These are phyloP conservation scores for Allobates femoralis DNA, from an alignment of 2,797 vertebrate species.

Conservation along the genomic window DNA sequence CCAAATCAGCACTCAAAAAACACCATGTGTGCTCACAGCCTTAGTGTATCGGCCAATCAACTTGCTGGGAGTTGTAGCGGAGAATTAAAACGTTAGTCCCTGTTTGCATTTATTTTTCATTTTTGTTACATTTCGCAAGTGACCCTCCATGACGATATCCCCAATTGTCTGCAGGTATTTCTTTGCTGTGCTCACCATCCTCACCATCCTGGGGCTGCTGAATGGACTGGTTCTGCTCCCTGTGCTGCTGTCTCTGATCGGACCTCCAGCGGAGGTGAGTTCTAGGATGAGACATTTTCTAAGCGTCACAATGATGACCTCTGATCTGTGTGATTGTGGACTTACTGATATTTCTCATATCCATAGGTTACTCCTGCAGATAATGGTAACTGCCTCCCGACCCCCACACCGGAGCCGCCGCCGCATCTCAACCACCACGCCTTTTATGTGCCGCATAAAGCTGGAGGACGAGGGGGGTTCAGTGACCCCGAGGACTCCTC, in stretches of 20 bases:
- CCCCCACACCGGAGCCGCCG: conserved; percentile 76
- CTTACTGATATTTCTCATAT: background rate
- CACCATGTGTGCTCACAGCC: too few species aligned
- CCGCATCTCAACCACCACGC: conserved; percentile 80
- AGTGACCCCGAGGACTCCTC: conserved; percentile 80
- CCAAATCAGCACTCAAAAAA: too few species aligned
- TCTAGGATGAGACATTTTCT: background rate
- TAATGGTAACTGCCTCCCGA: conserved; percentile 73
- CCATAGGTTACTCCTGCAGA: conserved; percentile 71
- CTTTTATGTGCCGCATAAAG: conserved; percentile 74
- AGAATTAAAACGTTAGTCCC: background rate
- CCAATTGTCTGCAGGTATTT: conserved; percentile 84
- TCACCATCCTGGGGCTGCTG: conserved; percentile 92
- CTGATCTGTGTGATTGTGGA: background rate
- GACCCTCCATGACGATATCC: background rate
- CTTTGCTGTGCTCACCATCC: conserved; percentile 91
- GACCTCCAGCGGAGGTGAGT: conserved; percentile 89
- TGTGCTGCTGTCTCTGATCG: conserved; percentile 90
- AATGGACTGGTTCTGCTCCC: conserved; percentile 94
- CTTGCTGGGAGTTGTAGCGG: conserved; percentile 6
- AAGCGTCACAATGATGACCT: too few species aligned
- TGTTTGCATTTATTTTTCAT: background rate
- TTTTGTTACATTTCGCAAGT: background rate
- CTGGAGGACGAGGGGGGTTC: conserved; percentile 71
- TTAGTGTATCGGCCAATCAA: background rate